Conservation (phyloP, 2,888 invertebrate species). For the Mimachlamys varia region DNA sequence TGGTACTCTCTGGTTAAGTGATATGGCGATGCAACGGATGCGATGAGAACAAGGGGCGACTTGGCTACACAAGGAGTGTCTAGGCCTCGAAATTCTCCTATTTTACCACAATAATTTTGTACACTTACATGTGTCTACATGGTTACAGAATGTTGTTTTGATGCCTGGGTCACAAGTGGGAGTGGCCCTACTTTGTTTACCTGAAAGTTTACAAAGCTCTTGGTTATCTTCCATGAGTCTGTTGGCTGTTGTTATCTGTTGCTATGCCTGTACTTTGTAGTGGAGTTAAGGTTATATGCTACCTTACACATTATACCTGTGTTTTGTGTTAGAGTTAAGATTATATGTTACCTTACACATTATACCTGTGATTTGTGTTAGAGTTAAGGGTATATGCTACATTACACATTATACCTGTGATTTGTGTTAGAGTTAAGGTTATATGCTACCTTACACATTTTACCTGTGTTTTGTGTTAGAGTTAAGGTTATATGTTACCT, state of each 20-base stretch:
- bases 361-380: no score
- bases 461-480: no score
- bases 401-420: no score
- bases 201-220: background rate
- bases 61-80: no score
- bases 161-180: background rate
- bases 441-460: no score
- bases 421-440: no score
- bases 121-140: background rate
- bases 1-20: background rate
- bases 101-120: conserved; percentile 21
- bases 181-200: background rate
- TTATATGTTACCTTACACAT: no score
- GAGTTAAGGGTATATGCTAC: no score
- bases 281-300: background rate
- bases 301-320: background rate
- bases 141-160: background rate
- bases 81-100: background rate
- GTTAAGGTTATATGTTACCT: no score
- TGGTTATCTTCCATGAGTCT: background rate
- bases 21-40: background rate
- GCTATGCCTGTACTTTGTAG: background rate
- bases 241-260: background rate
- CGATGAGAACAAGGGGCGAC: background rate
- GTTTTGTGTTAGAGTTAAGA: background rate